Evolutionary conservation across 2,113 vertebrate genomes (phyloP).

Genomic region (Charina bottae): DNA sequence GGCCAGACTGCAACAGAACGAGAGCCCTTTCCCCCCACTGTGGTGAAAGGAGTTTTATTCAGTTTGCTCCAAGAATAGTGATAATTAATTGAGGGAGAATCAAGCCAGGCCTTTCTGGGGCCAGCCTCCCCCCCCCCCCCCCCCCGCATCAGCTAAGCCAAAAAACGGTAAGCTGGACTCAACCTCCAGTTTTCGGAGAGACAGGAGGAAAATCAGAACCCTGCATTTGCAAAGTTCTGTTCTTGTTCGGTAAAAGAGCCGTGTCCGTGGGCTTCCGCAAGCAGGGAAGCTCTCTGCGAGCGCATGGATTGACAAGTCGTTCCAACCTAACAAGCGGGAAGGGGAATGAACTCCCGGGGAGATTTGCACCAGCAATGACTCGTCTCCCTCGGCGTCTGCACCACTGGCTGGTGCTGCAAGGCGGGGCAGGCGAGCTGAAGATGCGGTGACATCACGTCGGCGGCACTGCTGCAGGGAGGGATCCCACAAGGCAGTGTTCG

Average conservation of each 20-base stretch:
- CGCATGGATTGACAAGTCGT: not conserved
- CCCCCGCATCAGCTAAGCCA: too few species aligned
- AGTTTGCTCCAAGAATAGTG: not conserved
- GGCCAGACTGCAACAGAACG: not conserved
- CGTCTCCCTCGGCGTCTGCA: not conserved
- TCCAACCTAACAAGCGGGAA: not conserved
- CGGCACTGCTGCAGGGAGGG: not conserved
- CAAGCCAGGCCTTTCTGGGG: not conserved
- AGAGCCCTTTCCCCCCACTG: not conserved
- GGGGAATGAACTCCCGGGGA: not conserved
- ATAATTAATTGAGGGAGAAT: not conserved
- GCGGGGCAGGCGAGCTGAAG: not conserved
- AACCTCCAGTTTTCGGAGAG: not conserved
- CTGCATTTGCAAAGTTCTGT: not conserved
- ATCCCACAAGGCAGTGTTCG: accelerated
- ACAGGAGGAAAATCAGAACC: not conserved
- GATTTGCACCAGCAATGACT: not conserved
- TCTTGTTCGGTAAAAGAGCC: not conserved
- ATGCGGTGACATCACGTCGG: not conserved
- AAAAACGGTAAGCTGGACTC: not conserved
- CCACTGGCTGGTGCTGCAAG: not conserved
- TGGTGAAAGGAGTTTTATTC: not conserved
- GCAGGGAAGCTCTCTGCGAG: not conserved
- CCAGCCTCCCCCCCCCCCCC: not conserved
- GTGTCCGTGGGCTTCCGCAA: not conserved